Evolutionary conservation across 2,888 invertebrate species (phyloP).

Genomic region (Agriopis leucophaearia): DNA sequence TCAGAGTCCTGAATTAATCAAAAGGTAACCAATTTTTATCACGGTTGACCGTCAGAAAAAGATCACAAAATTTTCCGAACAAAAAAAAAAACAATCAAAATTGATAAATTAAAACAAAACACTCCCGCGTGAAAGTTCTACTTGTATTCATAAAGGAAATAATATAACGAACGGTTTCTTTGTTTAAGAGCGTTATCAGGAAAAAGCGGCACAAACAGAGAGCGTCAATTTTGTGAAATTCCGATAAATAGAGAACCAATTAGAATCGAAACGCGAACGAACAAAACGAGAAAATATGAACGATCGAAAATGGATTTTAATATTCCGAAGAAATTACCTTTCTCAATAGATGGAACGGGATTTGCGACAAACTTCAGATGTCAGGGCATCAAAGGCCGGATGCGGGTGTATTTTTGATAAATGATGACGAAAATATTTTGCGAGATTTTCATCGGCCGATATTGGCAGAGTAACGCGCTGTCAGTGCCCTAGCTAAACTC

Average conservation of each 20-base stretch:
- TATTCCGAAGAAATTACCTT: conserved; percentile 59
- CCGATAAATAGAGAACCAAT: conserved; percentile 41
- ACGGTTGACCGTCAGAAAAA: no score
- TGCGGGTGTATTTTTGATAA: conserved; percentile 57
- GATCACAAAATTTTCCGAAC: no score
- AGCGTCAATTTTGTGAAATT: conserved; percentile 28
- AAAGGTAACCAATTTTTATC: no score
- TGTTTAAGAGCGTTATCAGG: conserved; percentile 28
- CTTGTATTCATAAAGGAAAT: conserved; percentile 18
- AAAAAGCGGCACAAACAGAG: conserved; percentile 30
- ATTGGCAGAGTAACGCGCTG: conserved; percentile 12
- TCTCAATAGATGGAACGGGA: conserved; percentile 43
- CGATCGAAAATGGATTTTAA: conserved; percentile 36
- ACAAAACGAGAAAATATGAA: conserved; percentile 37
- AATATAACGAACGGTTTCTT: conserved; percentile 23
- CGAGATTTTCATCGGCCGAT: conserved; percentile 42
- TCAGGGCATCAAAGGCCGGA: conserved; percentile 52
- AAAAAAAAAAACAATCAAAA: neutral
- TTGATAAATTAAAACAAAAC: conserved; percentile 37
- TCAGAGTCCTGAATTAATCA: no score
- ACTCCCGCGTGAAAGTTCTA: conserved; percentile 4
- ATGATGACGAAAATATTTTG: conserved; percentile 58
- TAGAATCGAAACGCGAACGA: conserved; percentile 34
- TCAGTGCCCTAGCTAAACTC: neutral
- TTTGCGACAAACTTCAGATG: conserved; percentile 52